Base-by-base conservation (phyloP, 1,140 invertebrate species). In the Panulirus ornatus region DNA sequence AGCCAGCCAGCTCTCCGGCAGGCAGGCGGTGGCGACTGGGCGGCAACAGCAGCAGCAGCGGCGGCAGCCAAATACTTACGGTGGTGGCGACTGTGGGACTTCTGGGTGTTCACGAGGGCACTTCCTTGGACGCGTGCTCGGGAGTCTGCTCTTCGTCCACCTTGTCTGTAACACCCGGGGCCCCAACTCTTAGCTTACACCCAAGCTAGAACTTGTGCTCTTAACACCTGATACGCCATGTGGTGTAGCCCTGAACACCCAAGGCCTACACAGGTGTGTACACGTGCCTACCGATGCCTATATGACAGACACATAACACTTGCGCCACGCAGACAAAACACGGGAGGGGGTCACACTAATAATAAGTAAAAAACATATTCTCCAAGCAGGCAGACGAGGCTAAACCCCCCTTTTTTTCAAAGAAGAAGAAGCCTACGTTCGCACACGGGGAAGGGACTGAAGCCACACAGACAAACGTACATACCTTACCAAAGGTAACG, bases 101-200 rank as follows among this genome's bases (percentile, higher is more conserved):
- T 27, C 27, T 38, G 85, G 81, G 44, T 36, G 47, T 54, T 89
- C 88, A 89, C 30, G 88, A 89, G 70, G 88, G 79, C 58, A 89
- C 58, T 75, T 89, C 88, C 88, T 89, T 89, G 42, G 88, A 71
- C n/a, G 38, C 40, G n/a, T 89, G 88, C 44, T 89, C 79, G 30
- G 79, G 22, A 38, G 2, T 73, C n/a, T 79, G 88, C 27, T 89
- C 88, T 79, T 89, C 88, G 63, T 89, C 88, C 88, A 89, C 88
- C 58, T 66, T 89, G 88, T 89, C 88, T 89, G 88, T 82, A 89
- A 89, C 79, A 83, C 88, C 88, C 76, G 51, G 87, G n/a, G 47
- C 79, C 88, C 71, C 51, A 27, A 42, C 88, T 47, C 88, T 89
- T 89, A 89, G 88, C 88, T n/a, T 54, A 76, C 70, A 58, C 30